These are phyloP conservation scores for Acrossocheilus fasciatus DNA, from an alignment of 2,797 vertebrate genomes.

Conservation along the genomic window DNA sequence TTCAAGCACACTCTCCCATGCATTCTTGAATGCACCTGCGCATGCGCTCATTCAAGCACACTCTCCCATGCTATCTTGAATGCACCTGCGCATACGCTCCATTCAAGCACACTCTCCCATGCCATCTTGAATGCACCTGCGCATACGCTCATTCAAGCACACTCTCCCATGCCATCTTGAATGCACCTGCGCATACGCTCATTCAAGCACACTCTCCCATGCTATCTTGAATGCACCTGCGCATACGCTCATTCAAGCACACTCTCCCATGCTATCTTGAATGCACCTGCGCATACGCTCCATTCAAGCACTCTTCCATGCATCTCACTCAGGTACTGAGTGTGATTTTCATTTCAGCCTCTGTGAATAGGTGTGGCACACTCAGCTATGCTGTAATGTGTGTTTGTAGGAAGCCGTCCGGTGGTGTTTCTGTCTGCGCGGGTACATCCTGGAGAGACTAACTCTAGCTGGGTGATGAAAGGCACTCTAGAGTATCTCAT, in stretches of 20 bases:
- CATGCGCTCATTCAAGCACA: not conserved
- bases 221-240: not conserved
- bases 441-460: constrained; percentile 98
- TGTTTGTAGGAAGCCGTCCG: constrained; percentile 88
- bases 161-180: no score
- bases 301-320: not conserved
- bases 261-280: no score
- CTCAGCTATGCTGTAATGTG: constrained; percentile 17
- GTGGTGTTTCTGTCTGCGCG: constrained; percentile 94
- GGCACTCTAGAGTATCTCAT: constrained; percentile 97
- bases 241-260: no score
- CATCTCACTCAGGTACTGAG: not conserved
- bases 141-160: no score
- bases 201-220: not conserved
- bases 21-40: no score
- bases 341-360: not conserved
- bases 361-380: not conserved
- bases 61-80: not conserved
- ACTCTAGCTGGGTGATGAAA: constrained; percentile 99
- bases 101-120: no score
- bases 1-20: no score
- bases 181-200: no score
- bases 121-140: no score
- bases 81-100: no score
- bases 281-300: no score